phyloP scores from a whole-genome alignment of 2,888 invertebrate genomes.

The Dryocosmus kuriphilus region DNA sequence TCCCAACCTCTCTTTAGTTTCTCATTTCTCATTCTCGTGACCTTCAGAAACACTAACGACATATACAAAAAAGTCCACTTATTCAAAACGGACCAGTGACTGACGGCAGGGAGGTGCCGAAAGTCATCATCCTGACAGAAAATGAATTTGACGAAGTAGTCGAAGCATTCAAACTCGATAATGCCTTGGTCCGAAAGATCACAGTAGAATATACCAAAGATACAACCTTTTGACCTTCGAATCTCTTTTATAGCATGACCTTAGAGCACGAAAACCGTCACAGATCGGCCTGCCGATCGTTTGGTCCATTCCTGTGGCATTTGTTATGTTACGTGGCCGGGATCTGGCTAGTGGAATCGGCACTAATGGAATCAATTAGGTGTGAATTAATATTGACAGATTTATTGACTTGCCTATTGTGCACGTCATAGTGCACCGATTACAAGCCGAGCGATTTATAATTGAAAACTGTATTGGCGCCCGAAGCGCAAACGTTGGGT shows the following conservation, averaged over 20 bases:
- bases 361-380: constrained; percentile 70
- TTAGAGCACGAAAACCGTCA: background rate
- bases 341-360: constrained; percentile 50
- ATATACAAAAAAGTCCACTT: background rate
- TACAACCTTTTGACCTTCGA: constrained; percentile 3
- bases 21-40: background rate
- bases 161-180: constrained; percentile 3
- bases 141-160: constrained; percentile 22
- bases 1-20: background rate
- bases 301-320: constrained; percentile 14
- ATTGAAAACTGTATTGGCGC: constrained; percentile 59
- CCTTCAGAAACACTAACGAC: background rate
- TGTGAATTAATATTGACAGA: constrained; percentile 69
- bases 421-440: constrained; percentile 58
- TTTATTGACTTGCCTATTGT: constrained; percentile 68
- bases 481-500: constrained; percentile 26
- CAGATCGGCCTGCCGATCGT: constrained; percentile 15
- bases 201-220: background rate
- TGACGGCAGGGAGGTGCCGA: background rate
- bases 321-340: constrained; percentile 33
- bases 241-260: background rate
- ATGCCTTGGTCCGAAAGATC: background rate
- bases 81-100: constrained; percentile 8
- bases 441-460: constrained; percentile 60
- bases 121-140: constrained; percentile 20